These are phyloP conservation scores for Puma concolor DNA, from an alignment of 2,113 vertebrate genomes.

Conservation along the genomic window DNA sequence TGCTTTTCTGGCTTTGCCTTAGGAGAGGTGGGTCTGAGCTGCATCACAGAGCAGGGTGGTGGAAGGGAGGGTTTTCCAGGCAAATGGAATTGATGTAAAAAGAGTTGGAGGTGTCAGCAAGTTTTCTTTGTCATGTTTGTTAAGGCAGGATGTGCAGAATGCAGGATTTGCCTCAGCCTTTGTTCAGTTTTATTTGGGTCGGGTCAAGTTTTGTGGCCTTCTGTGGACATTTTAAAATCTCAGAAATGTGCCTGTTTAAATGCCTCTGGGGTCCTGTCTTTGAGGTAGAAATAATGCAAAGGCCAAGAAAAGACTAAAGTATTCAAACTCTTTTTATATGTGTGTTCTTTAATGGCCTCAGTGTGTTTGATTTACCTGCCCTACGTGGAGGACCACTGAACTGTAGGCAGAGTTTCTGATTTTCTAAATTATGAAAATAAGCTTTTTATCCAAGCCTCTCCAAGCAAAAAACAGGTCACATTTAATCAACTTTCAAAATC, in stretches of 20 bases:
- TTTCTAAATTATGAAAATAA: neutral
- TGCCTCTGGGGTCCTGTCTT: neutral
- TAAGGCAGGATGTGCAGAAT: neutral
- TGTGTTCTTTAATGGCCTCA: neutral
- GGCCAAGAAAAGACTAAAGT: neutral
- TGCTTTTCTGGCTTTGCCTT: neutral
- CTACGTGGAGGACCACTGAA: neutral
- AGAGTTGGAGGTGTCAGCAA: neutral
- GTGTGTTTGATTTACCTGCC: neutral
- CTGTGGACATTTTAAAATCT: conserved; percentile 29
- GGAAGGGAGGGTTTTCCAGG: neutral
- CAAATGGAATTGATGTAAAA: conserved; percentile 43
- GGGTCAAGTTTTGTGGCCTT: neutral
- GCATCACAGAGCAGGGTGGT: neutral
- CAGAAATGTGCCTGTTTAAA: conserved; percentile 22
- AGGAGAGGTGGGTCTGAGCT: neutral
- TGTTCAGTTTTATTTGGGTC: conserved; percentile 11
- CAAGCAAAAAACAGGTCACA: neutral
- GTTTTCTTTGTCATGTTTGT: conserved; percentile 22
- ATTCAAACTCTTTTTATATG: neutral
- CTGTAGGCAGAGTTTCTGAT: neutral
- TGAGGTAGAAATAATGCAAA: neutral
- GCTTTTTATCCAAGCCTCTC: conserved; percentile 3
- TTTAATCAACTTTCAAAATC: conserved; percentile 30
- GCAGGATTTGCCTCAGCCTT: neutral